Evolutionary conservation across 2,113 vertebrate species (phyloP), one percentile per base, ranked within the genome.

Genomic region (Cathartes aura): DNA sequence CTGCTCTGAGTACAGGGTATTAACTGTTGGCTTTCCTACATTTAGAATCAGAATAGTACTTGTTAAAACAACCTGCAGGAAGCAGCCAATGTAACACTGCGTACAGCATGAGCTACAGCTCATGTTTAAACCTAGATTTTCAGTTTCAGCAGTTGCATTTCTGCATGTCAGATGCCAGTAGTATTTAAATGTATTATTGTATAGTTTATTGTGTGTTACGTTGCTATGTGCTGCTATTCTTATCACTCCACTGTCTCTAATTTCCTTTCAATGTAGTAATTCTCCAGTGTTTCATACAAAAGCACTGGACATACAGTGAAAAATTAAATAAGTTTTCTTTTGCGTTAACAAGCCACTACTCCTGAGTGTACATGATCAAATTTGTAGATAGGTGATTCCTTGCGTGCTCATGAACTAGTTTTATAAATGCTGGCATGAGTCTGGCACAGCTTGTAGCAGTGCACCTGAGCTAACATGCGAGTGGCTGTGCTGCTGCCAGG

Each of bases 381-480:
- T 68, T 52, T 68, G 24, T 60, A 29, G 76, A 20, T 40, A 11
- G 58, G 53, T 50, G 15, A 19, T 48, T 81, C 53, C 48, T 67
- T 60, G 50, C 5, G 0, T 36, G 23, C 11, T 0, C 14, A 13
- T 0, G 3, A 80, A 5, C 43, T 76, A 71, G 27, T 82, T 92
- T 86, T 73, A 34, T 62, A 56, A 30, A 64, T 5, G 21, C 66
- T 60, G 82, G 3, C 14, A 38, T 6, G 66, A 79, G 47, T 10
- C 85, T 56, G 79, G 59, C 79, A 19, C 64, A 22, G 63, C 72
- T 6, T 1, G 5, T 1, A 34, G 80, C 7, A 1, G 5, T 8
- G 26, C 60, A 52, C 40, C 82, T 76, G 92, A 88, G 85, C 71
- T 60, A 73, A 64, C 48, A 23, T 1, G 17, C 20, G 8, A 12